Evolutionary conservation across 2,113 vertebrate species (phyloP).

Genomic region (Regulus satrapa): DNA sequence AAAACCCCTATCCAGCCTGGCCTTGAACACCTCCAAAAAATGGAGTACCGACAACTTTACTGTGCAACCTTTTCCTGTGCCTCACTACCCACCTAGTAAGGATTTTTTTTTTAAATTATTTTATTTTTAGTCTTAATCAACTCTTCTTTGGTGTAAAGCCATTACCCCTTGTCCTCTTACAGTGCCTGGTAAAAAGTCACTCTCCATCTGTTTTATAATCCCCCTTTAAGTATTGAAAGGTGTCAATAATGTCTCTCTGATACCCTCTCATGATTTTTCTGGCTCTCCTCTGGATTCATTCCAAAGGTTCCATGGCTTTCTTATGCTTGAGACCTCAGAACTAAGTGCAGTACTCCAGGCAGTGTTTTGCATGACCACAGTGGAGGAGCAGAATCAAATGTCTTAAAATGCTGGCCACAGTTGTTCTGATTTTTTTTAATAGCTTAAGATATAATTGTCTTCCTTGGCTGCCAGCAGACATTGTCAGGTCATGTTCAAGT

Average conservation of each 20-base stretch:
- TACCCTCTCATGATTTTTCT: neutral
- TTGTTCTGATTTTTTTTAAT: neutral
- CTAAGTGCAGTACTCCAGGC: neutral
- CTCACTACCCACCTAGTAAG: neutral
- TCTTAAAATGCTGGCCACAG: neutral
- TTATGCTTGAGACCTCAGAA: neutral
- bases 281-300: neutral
- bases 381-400: neutral
- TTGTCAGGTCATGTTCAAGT: fast-evolving
- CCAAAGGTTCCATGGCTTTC: neutral
- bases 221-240: neutral
- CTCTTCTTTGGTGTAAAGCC: neutral
- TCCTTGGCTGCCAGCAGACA: neutral
- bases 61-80: neutral
- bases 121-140: neutral
- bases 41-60: neutral
- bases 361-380: neutral
- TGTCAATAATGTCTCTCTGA: neutral
- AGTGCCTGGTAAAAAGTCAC: neutral
- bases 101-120: neutral
- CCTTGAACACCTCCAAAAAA: neutral
- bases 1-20: neutral
- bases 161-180: neutral
- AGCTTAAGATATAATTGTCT: neutral
- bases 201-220: neutral